These are phyloP conservation scores for Cephalopholis sonnerati DNA, from an alignment of 2,113 vertebrate genomes.

Conservation along the genomic window DNA sequence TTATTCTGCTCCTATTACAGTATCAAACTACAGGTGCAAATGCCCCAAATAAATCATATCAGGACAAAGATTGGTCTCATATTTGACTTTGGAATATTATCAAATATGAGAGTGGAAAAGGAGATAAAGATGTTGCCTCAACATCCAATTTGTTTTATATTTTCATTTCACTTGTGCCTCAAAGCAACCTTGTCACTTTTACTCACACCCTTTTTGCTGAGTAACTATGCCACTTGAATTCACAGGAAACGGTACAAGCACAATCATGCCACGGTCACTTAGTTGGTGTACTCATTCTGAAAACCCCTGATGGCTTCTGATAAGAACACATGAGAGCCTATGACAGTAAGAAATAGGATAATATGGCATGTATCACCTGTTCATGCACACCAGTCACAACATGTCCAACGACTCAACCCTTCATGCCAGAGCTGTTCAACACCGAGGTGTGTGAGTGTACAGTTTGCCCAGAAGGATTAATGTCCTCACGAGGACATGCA, in stretches of 20 bases:
- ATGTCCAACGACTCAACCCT: slow-evolving; percentile 34
- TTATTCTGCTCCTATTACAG: neutral
- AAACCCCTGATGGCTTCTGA: neutral
- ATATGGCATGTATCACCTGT: slow-evolving; percentile 13
- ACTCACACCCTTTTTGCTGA: neutral
- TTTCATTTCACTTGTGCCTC: neutral
- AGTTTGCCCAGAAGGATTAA: neutral
- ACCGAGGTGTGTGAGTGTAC: slow-evolving; percentile 13
- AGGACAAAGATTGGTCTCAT: neutral
- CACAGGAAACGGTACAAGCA: neutral
- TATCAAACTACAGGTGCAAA: neutral
- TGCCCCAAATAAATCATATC: neutral
- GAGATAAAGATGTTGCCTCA: neutral
- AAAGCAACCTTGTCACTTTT: neutral
- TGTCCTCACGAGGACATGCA: neutral
- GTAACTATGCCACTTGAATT: neutral
- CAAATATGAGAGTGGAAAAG: neutral
- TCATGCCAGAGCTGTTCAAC: slow-evolving; percentile 46
- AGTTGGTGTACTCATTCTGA: neutral
- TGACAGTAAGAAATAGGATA: neutral
- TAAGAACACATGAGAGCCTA: neutral
- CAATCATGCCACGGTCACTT: neutral
- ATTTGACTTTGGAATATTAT: neutral
- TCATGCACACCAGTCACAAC: slow-evolving; percentile 45
- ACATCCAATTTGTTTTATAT: neutral